phyloP scores from a whole-genome alignment of 2,797 vertebrate species.

The Margarornis squamiger region DNA sequence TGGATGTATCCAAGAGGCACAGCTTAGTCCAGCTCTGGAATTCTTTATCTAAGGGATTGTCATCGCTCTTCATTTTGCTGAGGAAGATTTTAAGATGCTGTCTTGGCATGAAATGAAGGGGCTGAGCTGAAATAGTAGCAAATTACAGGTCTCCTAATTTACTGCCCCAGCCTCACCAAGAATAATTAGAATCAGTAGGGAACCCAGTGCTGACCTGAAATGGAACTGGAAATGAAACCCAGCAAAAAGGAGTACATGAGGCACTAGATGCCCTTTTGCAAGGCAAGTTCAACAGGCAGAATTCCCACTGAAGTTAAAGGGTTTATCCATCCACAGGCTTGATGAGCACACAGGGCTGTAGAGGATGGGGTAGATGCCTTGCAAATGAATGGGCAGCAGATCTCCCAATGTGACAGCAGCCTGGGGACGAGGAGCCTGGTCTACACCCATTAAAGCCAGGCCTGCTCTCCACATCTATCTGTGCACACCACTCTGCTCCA shows the following conservation, averaged over 20 bases:
- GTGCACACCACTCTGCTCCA: background rate
- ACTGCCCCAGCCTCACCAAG: background rate
- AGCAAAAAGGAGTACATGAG: background rate
- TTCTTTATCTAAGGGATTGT: background rate
- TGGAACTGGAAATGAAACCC: background rate
- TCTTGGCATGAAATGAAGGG: background rate
- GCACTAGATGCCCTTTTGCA: background rate
- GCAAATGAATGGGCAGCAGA: background rate
- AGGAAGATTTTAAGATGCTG: background rate
- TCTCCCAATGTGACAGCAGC: background rate
- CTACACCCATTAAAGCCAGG: background rate
- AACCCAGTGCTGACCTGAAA: background rate
- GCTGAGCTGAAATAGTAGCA: background rate
- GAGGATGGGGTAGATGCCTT: background rate
- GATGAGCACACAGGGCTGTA: background rate
- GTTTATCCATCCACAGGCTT: background rate
- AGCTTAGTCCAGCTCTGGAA: background rate
- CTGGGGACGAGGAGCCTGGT: background rate
- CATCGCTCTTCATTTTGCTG: background rate
- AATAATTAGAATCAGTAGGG: background rate
- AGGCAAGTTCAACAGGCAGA: background rate
- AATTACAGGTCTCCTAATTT: background rate
- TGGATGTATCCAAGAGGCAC: background rate
- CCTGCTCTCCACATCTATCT: background rate
- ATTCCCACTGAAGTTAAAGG: background rate